Conservation (phyloP, 92 coral and sea anemone genomes). For the Pocillopora meandrina region DNA sequence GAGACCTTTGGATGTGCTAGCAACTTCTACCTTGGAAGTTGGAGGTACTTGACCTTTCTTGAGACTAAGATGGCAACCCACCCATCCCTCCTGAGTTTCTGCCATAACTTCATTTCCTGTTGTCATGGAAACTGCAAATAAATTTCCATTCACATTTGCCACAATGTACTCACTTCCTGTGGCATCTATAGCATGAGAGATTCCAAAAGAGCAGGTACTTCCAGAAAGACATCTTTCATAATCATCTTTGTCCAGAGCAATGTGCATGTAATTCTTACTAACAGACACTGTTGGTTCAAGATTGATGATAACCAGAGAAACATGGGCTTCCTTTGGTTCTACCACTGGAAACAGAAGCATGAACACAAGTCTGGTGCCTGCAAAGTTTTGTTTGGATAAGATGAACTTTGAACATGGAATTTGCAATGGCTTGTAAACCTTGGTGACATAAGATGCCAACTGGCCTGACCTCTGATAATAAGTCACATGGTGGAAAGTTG, state of each 20-base stretch:
- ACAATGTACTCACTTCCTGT: slow-evolving; percentile 76
- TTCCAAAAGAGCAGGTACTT: slow-evolving; percentile 57
- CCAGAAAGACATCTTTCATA: slow-evolving; percentile 43
- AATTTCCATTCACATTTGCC: slow-evolving; percentile 57
- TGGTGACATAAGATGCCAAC: slow-evolving; percentile 69
- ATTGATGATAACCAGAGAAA: slow-evolving; percentile 55
- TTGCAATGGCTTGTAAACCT: slow-evolving; percentile 57
- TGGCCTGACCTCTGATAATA: slow-evolving; percentile 46
- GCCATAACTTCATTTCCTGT: slow-evolving; percentile 78
- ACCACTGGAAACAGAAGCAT: slow-evolving; percentile 65
- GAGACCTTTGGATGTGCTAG: slow-evolving; percentile 51
- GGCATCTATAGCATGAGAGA: slow-evolving; percentile 64
- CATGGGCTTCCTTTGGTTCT: slow-evolving; percentile 65
- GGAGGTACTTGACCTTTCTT: slow-evolving; percentile 60
- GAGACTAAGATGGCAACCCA: slow-evolving; percentile 67
- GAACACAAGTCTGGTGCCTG: slow-evolving; percentile 70
- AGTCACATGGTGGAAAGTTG: slow-evolving; percentile 68
- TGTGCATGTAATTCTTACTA: slow-evolving; percentile 50
- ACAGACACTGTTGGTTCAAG: slow-evolving; percentile 57
- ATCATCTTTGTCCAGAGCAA: slow-evolving; percentile 34
- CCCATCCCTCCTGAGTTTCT: slow-evolving; percentile 63
- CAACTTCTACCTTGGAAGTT: slow-evolving; percentile 62
- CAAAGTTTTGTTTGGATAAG: slow-evolving; percentile 58
- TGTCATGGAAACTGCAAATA: slow-evolving; percentile 76
- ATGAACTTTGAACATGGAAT: slow-evolving; percentile 61